These are phyloP conservation scores for Scaptomyza graminum DNA, from an alignment of 1,140 invertebrate species.

Conservation along the genomic window DNA sequence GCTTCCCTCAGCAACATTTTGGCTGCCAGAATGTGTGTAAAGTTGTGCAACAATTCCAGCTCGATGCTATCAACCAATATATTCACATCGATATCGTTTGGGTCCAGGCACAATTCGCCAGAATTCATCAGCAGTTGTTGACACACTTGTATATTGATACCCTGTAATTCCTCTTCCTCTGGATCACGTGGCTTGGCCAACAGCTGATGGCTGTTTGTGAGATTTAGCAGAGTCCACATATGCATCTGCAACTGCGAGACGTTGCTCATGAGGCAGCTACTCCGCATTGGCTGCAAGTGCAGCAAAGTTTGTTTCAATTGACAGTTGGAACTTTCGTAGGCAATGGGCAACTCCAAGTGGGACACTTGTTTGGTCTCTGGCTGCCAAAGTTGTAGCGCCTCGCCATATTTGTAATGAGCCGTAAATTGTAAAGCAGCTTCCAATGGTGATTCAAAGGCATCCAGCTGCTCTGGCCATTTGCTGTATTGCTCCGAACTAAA, in stretches of 20 bases:
- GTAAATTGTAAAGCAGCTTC: background rate
- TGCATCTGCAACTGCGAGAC: slow-evolving; percentile 33
- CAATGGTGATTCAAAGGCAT: slow-evolving; percentile 14
- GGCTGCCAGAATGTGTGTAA: slow-evolving; percentile 51
- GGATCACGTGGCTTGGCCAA: slow-evolving; percentile 43
- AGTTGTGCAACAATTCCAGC: slow-evolving; percentile 58
- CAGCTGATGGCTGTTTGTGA: slow-evolving; percentile 47
- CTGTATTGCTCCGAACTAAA: slow-evolving; percentile 44
- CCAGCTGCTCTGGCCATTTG: slow-evolving; percentile 64
- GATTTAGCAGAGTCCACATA: slow-evolving; percentile 48
- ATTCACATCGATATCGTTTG: slow-evolving; percentile 43
- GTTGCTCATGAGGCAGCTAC: slow-evolving; percentile 49
- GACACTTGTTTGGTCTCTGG: slow-evolving; percentile 40
- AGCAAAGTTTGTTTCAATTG: slow-evolving; percentile 52
- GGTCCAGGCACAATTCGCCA: slow-evolving; percentile 14
- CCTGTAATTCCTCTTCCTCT: slow-evolving; percentile 33
- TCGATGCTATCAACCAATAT: slow-evolving; percentile 42
- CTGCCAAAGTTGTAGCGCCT: slow-evolving; percentile 63
- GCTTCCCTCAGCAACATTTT: slow-evolving; percentile 32
- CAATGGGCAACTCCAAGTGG: slow-evolving; percentile 60
- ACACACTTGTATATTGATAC: slow-evolving; percentile 48
- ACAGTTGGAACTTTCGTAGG: slow-evolving; percentile 54
- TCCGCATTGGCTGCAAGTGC: slow-evolving; percentile 56
- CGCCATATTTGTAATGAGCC: slow-evolving; percentile 54
- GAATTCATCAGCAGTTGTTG: slow-evolving; percentile 6